These are phyloP conservation scores for Geotria australis DNA, from an alignment of 2,797 vertebrate genomes.

Conservation along the genomic window DNA sequence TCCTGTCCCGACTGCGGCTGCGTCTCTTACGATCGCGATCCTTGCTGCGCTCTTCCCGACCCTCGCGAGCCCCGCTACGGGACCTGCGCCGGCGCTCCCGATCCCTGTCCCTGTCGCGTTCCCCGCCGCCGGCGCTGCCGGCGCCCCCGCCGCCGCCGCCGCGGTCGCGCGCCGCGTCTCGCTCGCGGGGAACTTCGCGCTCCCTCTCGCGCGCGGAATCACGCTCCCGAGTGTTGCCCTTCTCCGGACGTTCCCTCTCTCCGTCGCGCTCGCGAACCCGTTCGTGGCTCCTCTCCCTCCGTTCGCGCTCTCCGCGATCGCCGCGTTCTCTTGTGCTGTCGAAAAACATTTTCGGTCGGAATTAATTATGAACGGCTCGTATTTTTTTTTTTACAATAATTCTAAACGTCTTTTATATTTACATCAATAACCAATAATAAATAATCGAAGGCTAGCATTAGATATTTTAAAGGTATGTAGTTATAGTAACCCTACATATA, in stretches of 20 bases:
- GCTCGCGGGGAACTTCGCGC: conserved; percentile 11
- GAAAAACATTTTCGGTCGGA: not conserved
- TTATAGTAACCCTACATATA: too few relatives aligned
- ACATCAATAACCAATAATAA: too few relatives aligned
- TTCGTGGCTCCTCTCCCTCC: not conserved
- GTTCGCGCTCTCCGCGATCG: not conserved
- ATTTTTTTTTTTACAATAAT: too few relatives aligned
- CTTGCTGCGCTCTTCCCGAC: conserved; percentile 7
- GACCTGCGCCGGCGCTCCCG: conserved; percentile 27
- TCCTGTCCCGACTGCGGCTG: too few relatives aligned
- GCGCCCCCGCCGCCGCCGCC: conserved; percentile 20
- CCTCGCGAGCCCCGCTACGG: conserved; percentile 15
- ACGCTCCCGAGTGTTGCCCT: conserved; percentile 2
- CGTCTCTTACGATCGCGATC: not conserved
- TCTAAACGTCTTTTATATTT: too few relatives aligned
- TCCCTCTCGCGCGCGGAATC: conserved; percentile 1
- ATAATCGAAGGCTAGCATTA: too few relatives aligned
- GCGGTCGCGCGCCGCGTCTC: conserved; percentile 22
- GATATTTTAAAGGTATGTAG: too few relatives aligned
- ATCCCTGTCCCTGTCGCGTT: conserved; percentile 21
- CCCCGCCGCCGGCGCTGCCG: conserved; percentile 21
- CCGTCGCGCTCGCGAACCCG: not conserved
- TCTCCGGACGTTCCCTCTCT: too few relatives aligned
- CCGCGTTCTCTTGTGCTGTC: not conserved
- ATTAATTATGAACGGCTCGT: too few relatives aligned